phyloP scores from a whole-genome alignment of 1,140 invertebrate species.

The Argopecten irradians region DNA sequence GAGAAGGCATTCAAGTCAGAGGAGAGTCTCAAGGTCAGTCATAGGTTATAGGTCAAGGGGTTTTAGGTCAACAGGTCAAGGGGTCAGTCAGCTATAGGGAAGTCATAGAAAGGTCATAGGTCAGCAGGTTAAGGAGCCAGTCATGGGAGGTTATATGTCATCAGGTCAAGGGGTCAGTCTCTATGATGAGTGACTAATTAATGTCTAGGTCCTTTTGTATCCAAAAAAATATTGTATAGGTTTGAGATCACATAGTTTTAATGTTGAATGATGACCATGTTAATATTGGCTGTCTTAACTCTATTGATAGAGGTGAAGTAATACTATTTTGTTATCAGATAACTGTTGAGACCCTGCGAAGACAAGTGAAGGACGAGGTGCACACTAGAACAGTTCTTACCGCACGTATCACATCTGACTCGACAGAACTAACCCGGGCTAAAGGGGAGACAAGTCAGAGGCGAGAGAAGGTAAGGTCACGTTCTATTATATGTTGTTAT shows the following conservation, averaged over 20 bases:
- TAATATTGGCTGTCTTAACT: not conserved
- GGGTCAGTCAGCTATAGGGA: slow-evolving; percentile 56
- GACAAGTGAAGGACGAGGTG: slow-evolving; percentile 74
- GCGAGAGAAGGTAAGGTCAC: slow-evolving; percentile 65
- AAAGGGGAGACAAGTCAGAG: slow-evolving; percentile 66
- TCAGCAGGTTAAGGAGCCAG: not conserved
- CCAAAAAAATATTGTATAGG: not conserved
- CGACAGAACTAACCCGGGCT: slow-evolving; percentile 63
- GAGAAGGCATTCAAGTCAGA: slow-evolving; percentile 69
- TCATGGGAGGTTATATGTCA: no score
- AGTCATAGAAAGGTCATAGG: not conserved
- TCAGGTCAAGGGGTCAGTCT: not conserved
- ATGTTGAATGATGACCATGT: no score
- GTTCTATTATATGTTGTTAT: not conserved
- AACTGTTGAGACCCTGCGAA: slow-evolving; percentile 64
- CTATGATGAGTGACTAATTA: no score
- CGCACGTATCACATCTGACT: slow-evolving; percentile 70
- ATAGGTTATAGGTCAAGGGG: not conserved
- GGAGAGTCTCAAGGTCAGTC: slow-evolving; percentile 69
- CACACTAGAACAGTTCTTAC: slow-evolving; percentile 70
- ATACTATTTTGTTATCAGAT: slow-evolving; percentile 51
- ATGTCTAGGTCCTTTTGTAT: not conserved
- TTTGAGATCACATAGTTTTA: no score
- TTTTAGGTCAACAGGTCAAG: not conserved
- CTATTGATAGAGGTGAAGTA: not conserved